Evolutionary conservation across 2,797 vertebrate genomes (phyloP).

Genomic region (Hyperoplus immaculatus): DNA sequence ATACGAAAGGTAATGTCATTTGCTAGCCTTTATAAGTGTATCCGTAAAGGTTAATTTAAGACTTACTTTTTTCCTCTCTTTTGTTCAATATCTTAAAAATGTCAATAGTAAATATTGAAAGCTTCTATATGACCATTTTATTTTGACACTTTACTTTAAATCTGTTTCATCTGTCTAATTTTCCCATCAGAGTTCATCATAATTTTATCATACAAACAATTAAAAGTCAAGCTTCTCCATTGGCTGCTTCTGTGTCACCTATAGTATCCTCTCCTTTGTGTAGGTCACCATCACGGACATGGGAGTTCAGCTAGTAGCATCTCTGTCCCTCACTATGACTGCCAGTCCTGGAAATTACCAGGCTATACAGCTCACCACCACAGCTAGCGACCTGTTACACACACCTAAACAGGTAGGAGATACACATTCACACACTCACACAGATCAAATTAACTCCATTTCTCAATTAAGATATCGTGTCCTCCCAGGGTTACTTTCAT

Average conservation of each 20-base stretch:
- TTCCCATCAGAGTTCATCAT: neutral
- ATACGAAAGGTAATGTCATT: neutral
- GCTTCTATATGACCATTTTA: neutral
- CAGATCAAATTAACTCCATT: neutral
- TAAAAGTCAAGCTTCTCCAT: no score
- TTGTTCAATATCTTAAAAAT: neutral
- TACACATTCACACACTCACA: neutral
- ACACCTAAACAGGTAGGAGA: conserved; percentile 89
- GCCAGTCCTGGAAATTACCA: conserved; percentile 87
- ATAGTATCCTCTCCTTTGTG: conserved; percentile 13
- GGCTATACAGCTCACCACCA: conserved; percentile 88
- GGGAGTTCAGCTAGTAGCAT: conserved; percentile 92
- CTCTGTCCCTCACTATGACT: conserved; percentile 89
- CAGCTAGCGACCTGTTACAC: conserved; percentile 91
- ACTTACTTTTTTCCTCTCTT: neutral
- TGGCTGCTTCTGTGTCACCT: neutral
- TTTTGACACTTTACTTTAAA: neutral
- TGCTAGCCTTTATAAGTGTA: neutral
- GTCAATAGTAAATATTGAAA: neutral
- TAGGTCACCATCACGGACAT: conserved; percentile 93
- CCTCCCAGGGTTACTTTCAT: neutral
- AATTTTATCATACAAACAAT: neutral
- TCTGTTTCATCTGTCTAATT: neutral
- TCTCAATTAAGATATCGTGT: conserved; percentile 6
- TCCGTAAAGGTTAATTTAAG: neutral